Evolutionary conservation across 2,888 invertebrate genomes (phyloP), one percentile per base, ranked within the genome.

Genomic region (Blastobasis lacticolella): DNA sequence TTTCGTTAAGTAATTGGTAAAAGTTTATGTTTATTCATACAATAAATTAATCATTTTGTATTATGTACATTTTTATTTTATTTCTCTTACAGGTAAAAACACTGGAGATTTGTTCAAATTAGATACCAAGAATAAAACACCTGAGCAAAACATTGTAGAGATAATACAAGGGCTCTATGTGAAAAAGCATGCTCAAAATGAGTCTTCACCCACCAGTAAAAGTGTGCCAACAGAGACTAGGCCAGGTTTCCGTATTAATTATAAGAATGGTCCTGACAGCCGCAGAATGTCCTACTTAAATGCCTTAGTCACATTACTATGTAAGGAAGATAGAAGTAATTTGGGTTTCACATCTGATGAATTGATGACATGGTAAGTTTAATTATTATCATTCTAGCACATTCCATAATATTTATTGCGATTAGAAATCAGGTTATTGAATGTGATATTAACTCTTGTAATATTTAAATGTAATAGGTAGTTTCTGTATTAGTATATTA

Each of bases 271-370:
- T 55, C 91, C 93, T 55, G 95, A 95, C 79, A 92, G 91, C 57
- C 93, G 93, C 74, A 93, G 94, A 75, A 89, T 97, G 63, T 94
- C 94, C 61, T 95, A 96, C 79, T 90, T 97, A 68, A 97, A 97
- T 90, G 94, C 93, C 56, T 92, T 97, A 82, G 95, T 96, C 52
- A 95, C 95, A 71, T 90, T 97, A 60, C 86, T 93, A 60, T 87
- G 90, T 67, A 91, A 91, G 73, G 89, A 91, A 71, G 92, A 93
- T 63, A 89, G 90, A 65, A 80, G 78, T 58, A 89, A 90, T 63
- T 89, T 94, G 64, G 94, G 94, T 48, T 94, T 94, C 73, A 91
- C 91, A 60, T 89, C 91, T 56, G 94, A 95, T 79, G 95, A 97
- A 77, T 90, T 97, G 66, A 92, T 87, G 84, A 78, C 78, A 63